Conservation (phyloP, 2,113 vertebrate species). For the Lepus americanus region DNA sequence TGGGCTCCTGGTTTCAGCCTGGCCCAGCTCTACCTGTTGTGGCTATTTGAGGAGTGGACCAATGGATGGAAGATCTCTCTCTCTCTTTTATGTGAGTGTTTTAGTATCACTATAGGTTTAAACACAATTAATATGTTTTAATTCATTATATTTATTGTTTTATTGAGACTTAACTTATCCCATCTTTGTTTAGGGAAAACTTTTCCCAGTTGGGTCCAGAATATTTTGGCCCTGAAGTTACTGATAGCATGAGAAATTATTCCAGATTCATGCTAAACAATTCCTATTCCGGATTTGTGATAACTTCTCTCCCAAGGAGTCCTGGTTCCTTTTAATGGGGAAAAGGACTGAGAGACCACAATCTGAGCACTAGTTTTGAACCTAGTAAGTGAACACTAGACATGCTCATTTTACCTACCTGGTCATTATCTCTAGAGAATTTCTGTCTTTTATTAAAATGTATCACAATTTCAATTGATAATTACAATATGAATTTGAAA, state of each 20-base stretch:
- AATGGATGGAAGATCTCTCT: too few species aligned
- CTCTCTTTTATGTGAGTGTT: neutral
- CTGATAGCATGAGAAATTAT: neutral
- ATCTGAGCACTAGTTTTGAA: neutral
- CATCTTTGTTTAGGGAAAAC: neutral
- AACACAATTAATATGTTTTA: neutral
- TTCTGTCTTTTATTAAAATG: constrained; percentile 31
- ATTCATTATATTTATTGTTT: neutral
- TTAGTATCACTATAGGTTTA: neutral
- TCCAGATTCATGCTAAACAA: neutral
- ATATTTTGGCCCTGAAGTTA: neutral
- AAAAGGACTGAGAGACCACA: neutral
- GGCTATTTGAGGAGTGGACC: too few species aligned
- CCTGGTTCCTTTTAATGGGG: neutral
- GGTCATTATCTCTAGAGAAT: neutral
- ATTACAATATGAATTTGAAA: constrained; percentile 28
- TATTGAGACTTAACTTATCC: neutral
- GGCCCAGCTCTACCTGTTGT: too few species aligned
- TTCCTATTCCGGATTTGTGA: neutral
- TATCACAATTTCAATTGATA: neutral
- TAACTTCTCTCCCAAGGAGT: neutral
- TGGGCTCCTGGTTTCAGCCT: too few species aligned
- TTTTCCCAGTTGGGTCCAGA: neutral
- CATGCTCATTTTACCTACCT: neutral
- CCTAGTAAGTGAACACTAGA: neutral